Evolutionary conservation across 2,888 invertebrate species (phyloP), one percentile per base, ranked within the genome.

Genomic region (Leptinotarsa juncta): DNA sequence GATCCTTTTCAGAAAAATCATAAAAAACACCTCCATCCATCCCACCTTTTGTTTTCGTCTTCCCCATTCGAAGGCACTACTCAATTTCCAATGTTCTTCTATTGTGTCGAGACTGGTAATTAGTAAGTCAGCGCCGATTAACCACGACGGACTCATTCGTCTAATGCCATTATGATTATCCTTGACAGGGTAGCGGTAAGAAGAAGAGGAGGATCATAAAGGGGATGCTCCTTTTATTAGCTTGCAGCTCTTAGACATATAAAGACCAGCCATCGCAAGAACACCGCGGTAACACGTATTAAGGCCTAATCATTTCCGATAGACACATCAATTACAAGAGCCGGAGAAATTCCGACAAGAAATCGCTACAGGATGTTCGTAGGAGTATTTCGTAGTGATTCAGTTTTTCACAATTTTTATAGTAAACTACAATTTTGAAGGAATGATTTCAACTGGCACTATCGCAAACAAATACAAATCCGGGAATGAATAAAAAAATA

Each of bases 131-230:
- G 85, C 83, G 85, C 82, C 86, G 87, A 87, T 87, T 87, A 87
- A 87, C 87, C 86, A 84, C 86, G 87, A 86, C 86, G 86, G 87
- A 86, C 86, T 87, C 87, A 86, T 86, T 87, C 87, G 86, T 87
- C 86, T 87, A 87, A 87, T 85, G 86, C 86, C 81, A 87, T 87
- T 87, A 87, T 87, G 87, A 87, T 87, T 87, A 87, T 84, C 85
- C 84, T 81, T 86, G 87, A 87, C 87, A 87, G 87, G 69, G 68
- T 83, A 82, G 62, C 49, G 51, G 70, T 68, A 62, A 65, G 71
- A 84, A 83, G 83, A 84, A 84, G 84, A 83, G 69, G 32, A 78
- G 75, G 69, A 78, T 77, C 77, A 75, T 68, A 70, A 70, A 71
- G 75, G 73, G 73, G 73, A 72, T 71, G 70, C 68, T 75, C 69